A percentile compares a stretch with the other conserved stretches of the same genome.
Evolutionary conservation across 2,888 invertebrate genomes (phyloP).

Genomic region (Leptinotarsa tumamoca): DNA sequence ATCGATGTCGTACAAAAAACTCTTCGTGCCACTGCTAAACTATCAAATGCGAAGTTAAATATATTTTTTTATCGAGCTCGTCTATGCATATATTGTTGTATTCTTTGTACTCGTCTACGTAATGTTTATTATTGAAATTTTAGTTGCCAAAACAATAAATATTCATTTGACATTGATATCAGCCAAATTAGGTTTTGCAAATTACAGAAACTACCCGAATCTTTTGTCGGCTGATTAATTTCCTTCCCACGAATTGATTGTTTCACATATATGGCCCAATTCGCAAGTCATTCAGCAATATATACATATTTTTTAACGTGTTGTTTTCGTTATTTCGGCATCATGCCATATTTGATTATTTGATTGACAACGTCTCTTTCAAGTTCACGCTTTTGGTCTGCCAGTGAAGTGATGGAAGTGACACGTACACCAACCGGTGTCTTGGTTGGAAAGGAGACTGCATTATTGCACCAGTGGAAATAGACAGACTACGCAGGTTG

Average conservation of each 20-base stretch:
- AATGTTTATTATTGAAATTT: constrained; percentile 13
- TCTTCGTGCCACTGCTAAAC: too few species aligned
- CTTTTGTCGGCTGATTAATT: constrained; percentile 30
- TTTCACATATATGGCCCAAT: constrained; percentile 26
- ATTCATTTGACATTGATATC: constrained; percentile 27
- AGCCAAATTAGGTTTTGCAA: constrained; percentile 22
- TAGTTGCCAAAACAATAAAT: constrained; percentile 9
- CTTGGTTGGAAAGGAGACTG: too few species aligned
- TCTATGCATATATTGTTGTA: not conserved
- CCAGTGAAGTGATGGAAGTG: too few species aligned
- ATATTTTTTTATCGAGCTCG: not conserved
- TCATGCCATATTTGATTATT: constrained; percentile 10
- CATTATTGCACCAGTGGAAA: too few species aligned
- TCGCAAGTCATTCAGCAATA: constrained; percentile 14
- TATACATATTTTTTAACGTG: not conserved
- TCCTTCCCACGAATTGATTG: constrained; percentile 35
- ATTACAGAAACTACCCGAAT: constrained; percentile 11
- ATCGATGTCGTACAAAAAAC: not conserved
- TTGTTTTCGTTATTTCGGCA: not conserved
- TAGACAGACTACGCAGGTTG: too few species aligned
- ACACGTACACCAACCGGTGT: too few species aligned
- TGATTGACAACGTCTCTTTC: constrained; percentile 21
- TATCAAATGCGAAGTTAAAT: too few species aligned
- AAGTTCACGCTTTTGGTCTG: constrained; percentile 1
- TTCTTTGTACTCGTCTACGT: not conserved